Base-by-base conservation (phyloP, 1,140 invertebrate species). In the Chironomus tepperi region DNA sequence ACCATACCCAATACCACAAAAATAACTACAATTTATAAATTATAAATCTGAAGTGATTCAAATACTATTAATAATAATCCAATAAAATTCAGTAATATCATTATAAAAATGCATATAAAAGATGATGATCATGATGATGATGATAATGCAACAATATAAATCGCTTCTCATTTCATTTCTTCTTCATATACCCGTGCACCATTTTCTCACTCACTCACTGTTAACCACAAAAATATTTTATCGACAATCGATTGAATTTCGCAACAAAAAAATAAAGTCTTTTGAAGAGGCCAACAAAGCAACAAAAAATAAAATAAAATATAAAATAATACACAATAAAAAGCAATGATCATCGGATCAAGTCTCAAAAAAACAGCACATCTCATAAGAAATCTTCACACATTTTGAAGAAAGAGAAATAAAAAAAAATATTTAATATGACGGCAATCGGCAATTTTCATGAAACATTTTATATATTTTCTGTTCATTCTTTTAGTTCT, bases 401-500 rank as follows among this genome's bases (percentile, higher is more conserved):
- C 47, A 57, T 57, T 57, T 57, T n/a, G 24, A 34, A 34, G 24
- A 34, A 34, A 34, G 24, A 57, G 15, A 57, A 43, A 43, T 43
- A 43, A 47, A 47, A 57, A 57, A 57, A 57, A n/a, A 15, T 57
- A 57, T 57, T 57, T 57, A 57, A 57, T 57, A 57, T 57, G 47
- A 57, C 47, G 47, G 47, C 47, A 57, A 57, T 57, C 47, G 47
- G 47, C 47, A 57, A 57, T 57, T 57, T 57, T 57, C 47, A 57
- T 57, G 47, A 57, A 57, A 57, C 47, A 57, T 57, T 57, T 57
- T 57, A 57, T 34, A 34, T 34, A 34, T 34, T 34, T n/a, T 34
- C 47, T 57, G 47, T 57, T 57, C 47, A 57, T 57, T 12, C 47
- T n/a, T 57, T 57, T 12, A 34, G 1, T 34, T 34, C 24, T 34